Percentiles rank a stretch among this genome's conserved stretches.
phyloP scores from a whole-genome alignment of 2,113 vertebrate genomes.

The Eonycteris spelaea region DNA sequence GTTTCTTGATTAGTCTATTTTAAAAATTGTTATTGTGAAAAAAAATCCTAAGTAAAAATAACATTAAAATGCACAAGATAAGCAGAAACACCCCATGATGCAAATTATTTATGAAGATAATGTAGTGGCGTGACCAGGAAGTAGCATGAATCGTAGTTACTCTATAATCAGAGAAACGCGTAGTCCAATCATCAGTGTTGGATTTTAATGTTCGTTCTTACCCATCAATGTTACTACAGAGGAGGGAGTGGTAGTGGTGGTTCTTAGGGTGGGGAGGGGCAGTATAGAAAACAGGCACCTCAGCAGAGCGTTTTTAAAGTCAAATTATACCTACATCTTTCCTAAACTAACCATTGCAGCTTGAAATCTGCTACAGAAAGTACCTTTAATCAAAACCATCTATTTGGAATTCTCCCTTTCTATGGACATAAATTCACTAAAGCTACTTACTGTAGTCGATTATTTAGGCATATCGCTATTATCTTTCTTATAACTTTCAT shows the following conservation, averaged over 20 bases:
- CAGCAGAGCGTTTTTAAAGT: not conserved
- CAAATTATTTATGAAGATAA: slow-evolving; percentile 68
- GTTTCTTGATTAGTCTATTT: slow-evolving; percentile 75
- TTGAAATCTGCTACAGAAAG: slow-evolving; percentile 32
- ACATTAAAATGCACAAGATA: slow-evolving; percentile 66
- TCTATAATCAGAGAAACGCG: not conserved
- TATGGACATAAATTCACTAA: not conserved
- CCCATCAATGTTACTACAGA: not conserved
- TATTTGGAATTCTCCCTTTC: slow-evolving; percentile 41
- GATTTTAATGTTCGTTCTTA: not conserved
- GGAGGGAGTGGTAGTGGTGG: not conserved
- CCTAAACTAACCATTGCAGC: not conserved
- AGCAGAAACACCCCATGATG: slow-evolving; percentile 57
- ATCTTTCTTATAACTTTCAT: not conserved
- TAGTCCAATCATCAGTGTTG: accelerated
- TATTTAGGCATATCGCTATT: not conserved
- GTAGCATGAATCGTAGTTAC: not conserved
- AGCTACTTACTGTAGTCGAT: not conserved
- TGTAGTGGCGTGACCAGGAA: slow-evolving; percentile 31
- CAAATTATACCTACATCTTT: not conserved
- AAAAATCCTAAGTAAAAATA: slow-evolving; percentile 65
- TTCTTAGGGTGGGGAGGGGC: not conserved
- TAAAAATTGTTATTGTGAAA: slow-evolving; percentile 57
- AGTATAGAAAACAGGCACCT: not conserved
- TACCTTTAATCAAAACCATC: slow-evolving; percentile 29